Evolutionary conservation across 2,113 vertebrate genomes (phyloP).

Genomic region (Otis tarda): DNA sequence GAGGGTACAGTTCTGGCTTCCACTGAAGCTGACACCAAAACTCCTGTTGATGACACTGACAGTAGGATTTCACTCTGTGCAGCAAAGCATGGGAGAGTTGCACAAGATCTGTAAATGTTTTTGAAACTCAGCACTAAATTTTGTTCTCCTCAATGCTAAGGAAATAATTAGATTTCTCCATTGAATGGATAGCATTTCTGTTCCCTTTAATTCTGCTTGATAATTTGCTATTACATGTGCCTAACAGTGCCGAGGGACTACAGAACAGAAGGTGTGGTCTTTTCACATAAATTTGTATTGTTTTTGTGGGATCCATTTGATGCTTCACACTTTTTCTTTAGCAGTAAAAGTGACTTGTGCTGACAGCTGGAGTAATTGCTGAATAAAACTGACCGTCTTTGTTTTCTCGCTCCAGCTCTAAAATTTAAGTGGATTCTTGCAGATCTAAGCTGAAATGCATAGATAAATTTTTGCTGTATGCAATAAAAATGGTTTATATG

Average conservation of each 20-base stretch:
- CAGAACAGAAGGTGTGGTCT: background rate
- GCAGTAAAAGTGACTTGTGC: conserved; percentile 29
- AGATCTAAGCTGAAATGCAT: conserved; percentile 39
- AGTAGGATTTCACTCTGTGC: background rate
- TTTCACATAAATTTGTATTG: background rate
- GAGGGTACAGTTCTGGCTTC: background rate
- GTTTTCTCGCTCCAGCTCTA: background rate
- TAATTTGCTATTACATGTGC: background rate
- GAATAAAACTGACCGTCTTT: conserved; percentile 14
- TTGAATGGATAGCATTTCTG: background rate
- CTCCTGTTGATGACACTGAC: background rate
- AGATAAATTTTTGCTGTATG: conserved; percentile 29
- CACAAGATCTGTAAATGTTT: background rate
- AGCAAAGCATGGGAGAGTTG: background rate
- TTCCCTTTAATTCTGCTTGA: background rate
- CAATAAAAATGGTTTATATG: conserved; percentile 64
- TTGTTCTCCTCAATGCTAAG: background rate
- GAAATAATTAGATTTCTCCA: background rate
- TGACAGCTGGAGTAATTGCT: conserved; percentile 35
- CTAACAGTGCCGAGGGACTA: background rate
- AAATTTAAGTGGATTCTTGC: conserved; percentile 45
- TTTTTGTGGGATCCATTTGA: background rate
- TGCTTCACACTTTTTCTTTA: conserved; percentile 4
- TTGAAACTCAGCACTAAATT: background rate
- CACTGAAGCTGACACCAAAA: background rate